phyloP scores from a whole-genome alignment of 1,140 invertebrate species.

The Campoletis sonorensis region DNA sequence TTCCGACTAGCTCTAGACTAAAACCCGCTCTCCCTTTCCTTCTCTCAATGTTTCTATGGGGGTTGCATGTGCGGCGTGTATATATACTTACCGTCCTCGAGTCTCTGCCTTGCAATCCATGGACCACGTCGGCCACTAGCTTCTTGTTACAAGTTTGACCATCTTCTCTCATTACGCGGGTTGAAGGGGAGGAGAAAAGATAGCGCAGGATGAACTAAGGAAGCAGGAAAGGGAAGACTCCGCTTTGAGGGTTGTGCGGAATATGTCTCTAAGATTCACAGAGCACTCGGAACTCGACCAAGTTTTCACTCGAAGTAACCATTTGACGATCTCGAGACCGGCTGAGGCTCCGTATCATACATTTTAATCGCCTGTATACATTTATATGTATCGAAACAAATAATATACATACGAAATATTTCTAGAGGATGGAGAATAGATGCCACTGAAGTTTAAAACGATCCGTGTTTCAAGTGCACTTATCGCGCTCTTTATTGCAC shows the following conservation, averaged over 20 bases:
- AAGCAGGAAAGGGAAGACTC: background rate
- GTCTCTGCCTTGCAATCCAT: constrained; percentile 9
- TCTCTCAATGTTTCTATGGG: no score
- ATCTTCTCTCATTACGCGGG: constrained; percentile 49
- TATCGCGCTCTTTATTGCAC: no score
- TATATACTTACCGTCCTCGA: background rate
- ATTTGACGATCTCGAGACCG: constrained; percentile 26
- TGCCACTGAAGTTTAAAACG: background rate
- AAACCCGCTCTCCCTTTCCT: no score
- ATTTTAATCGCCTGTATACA: background rate
- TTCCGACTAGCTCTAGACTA: no score
- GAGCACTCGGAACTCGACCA: constrained; percentile 4
- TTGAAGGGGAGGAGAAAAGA: constrained; percentile 13
- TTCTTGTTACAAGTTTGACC: constrained; percentile 54
- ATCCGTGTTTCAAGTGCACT: no score
- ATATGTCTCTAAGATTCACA: constrained; percentile 25
- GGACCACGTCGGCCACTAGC: constrained; percentile 36
- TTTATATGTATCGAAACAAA: background rate
- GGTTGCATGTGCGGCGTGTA: background rate
- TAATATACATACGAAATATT: background rate
- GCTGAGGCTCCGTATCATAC: background rate
- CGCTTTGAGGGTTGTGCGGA: background rate
- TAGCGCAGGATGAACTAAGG: constrained; percentile 3
- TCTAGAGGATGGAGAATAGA: background rate
- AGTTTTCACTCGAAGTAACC: constrained; percentile 28